These are phyloP conservation scores for Eilema sororculum DNA, from an alignment of 2,888 invertebrate species.

Conservation along the genomic window DNA sequence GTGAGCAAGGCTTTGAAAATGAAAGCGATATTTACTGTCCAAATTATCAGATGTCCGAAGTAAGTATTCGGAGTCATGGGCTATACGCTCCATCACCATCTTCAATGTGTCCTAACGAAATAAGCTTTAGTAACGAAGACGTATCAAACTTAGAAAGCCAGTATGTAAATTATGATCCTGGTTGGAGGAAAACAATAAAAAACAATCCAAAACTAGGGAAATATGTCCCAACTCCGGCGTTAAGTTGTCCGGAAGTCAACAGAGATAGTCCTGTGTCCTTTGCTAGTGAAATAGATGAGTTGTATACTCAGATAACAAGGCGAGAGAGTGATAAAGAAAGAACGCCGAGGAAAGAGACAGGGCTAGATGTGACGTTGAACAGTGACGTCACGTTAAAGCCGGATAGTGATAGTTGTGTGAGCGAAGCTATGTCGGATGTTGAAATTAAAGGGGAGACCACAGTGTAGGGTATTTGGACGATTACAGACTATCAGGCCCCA, in stretches of 20 bases:
- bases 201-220: slow-evolving; percentile 77
- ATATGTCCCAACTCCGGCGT: slow-evolving; percentile 77
- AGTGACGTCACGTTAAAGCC: slow-evolving; percentile 82
- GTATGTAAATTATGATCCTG: slow-evolving; percentile 87
- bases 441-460: slow-evolving; percentile 78
- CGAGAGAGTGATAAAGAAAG: slow-evolving; percentile 75
- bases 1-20: slow-evolving; percentile 84
- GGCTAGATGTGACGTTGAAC: slow-evolving; percentile 75
- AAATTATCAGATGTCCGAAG: slow-evolving; percentile 89
- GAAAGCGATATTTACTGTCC: slow-evolving; percentile 88
- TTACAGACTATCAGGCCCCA: slow-evolving; percentile 20
- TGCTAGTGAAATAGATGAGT: slow-evolving; percentile 89
- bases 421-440: slow-evolving; percentile 79
- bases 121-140: slow-evolving; percentile 83
- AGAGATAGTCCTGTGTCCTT: slow-evolving; percentile 80
- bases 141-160: slow-evolving; percentile 83
- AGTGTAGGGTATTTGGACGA: slow-evolving; percentile 57
- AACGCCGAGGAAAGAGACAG: slow-evolving; percentile 65
- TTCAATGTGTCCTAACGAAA: slow-evolving; percentile 83
- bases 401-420: slow-evolving; percentile 84
- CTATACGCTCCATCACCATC: slow-evolving; percentile 88
- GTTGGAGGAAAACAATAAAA: slow-evolving; percentile 81
- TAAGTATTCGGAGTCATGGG: slow-evolving; percentile 89
- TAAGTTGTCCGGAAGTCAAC: slow-evolving; percentile 82
- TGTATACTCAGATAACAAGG: slow-evolving; percentile 90